Conservation (phyloP, 1,140 invertebrate genomes). For the Eufriesea mexicana region DNA sequence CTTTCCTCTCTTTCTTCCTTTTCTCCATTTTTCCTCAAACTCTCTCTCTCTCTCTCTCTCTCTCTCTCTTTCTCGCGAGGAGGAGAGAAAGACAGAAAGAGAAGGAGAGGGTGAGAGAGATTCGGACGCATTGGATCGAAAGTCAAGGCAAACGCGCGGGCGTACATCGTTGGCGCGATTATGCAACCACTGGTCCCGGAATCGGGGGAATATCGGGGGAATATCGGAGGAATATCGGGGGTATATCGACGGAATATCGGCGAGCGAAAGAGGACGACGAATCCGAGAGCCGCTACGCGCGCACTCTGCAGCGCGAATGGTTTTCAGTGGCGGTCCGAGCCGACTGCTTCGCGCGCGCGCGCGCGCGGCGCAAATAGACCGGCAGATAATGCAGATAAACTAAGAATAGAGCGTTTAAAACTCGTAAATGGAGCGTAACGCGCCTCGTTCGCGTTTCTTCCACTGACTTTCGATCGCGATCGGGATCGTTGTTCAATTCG, state of each 20-base stretch:
- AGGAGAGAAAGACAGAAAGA: neutral
- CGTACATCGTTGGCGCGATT: neutral
- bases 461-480: conserved; percentile 1
- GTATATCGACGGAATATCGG: too few relatives aligned
- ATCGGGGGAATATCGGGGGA: neutral
- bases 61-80: too few relatives aligned
- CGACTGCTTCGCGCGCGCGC: neutral
- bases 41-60: too few relatives aligned
- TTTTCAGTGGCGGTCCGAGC: too few relatives aligned
- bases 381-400: conserved; percentile 70
- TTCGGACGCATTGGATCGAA: neutral
- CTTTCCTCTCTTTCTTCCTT: neutral
- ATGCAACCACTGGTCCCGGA: neutral
- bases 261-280: too few relatives aligned
- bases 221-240: neutral
- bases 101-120: neutral
- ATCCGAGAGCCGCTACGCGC: too few relatives aligned
- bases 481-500: neutral
- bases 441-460: conserved; percentile 27
- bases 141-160: conserved; percentile 3
- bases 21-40: conserved; percentile 21
- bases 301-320: too few relatives aligned
- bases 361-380: conserved; percentile 67
- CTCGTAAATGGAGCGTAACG: conserved; percentile 71
- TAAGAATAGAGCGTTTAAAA: conserved; percentile 73